A percentile compares a stretch with the other conserved stretches of the same genome.
Conservation (phyloP, 2,888 invertebrate species). For the Drosophila austrosaltans region DNA sequence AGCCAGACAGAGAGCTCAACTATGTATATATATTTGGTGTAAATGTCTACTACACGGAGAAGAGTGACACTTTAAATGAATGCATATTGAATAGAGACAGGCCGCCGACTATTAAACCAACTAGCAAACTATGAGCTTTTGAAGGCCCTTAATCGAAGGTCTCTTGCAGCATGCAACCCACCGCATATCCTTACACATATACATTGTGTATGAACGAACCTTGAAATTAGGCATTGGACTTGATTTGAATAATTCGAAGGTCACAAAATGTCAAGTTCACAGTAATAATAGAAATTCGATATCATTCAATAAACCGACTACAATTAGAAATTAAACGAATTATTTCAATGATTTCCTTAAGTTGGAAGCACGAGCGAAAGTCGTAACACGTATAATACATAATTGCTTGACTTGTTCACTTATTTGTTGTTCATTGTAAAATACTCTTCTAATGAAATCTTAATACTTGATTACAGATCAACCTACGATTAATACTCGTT, state of each 20-base stretch:
- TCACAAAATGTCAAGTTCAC: constrained; percentile 5
- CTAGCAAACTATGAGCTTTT: neutral
- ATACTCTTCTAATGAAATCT: neutral
- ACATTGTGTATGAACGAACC: neutral
- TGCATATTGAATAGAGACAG: neutral
- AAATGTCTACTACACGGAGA: too few species aligned
- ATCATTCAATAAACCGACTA: neutral
- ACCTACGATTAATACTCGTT: constrained; percentile 98
- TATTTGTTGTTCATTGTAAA: too few species aligned
- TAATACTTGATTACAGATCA: constrained; percentile 89
- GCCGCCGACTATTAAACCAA: neutral
- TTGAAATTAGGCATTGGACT: constrained; percentile 1
- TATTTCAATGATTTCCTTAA: too few species aligned
- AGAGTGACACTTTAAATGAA: too few species aligned
- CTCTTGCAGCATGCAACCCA: neutral
- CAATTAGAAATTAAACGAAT: too few species aligned
- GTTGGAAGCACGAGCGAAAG: too few species aligned
- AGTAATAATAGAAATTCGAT: neutral
- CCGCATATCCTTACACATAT: neutral
- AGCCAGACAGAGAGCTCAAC: neutral
- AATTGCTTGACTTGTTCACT: too few species aligned
- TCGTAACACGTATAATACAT: too few species aligned
- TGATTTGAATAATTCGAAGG: neutral
- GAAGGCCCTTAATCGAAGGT: neutral
- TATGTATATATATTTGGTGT: neutral